Percentiles rank a stretch among this genome's conserved stretches.
Conservation (phyloP, 2,888 invertebrate genomes). For the Apamea crenata region DNA sequence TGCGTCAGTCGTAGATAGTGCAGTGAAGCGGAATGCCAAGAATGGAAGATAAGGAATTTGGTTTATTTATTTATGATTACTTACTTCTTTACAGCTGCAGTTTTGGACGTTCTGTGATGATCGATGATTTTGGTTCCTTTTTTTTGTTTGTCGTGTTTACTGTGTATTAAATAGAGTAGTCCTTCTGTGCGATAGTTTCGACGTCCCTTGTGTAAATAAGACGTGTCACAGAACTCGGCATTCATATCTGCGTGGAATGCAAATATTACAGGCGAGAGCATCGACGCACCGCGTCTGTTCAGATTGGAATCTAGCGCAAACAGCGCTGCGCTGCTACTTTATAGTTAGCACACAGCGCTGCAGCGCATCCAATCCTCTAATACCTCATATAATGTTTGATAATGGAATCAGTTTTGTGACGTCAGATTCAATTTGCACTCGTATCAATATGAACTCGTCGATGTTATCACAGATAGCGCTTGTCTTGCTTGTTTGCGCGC, state of each 20-base stretch:
- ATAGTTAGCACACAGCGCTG: constrained; percentile 11
- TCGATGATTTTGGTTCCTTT: not conserved
- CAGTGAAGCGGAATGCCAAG: not conserved
- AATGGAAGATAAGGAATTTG: not conserved
- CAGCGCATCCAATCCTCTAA: constrained; percentile 30
- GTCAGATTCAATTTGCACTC: constrained; percentile 31
- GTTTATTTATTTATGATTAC: not conserved
- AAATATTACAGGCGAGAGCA: constrained; percentile 59
- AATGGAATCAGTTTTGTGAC: constrained; percentile 48
- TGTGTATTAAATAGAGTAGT: not conserved
- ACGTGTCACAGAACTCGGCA: constrained; percentile 57
- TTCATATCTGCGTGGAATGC: constrained; percentile 61
- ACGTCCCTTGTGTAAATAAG: constrained; percentile 46
- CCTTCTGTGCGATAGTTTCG: constrained; percentile 21
- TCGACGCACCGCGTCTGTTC: constrained; percentile 18
- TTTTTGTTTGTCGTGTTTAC: not conserved
- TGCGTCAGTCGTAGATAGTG: too few relatives aligned
- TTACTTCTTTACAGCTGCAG: not conserved
- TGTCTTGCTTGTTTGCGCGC: constrained; percentile 5
- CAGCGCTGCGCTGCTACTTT: constrained; percentile 20
- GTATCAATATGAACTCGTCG: constrained; percentile 11
- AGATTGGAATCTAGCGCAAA: constrained; percentile 48
- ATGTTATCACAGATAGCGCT: constrained; percentile 1
- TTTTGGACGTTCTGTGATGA: too few relatives aligned
- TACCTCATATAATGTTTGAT: constrained; percentile 37